Evolutionary conservation across 2,113 vertebrate genomes (phyloP), one percentile per base, ranked within the genome.

Genomic region (Cariama cristata): DNA sequence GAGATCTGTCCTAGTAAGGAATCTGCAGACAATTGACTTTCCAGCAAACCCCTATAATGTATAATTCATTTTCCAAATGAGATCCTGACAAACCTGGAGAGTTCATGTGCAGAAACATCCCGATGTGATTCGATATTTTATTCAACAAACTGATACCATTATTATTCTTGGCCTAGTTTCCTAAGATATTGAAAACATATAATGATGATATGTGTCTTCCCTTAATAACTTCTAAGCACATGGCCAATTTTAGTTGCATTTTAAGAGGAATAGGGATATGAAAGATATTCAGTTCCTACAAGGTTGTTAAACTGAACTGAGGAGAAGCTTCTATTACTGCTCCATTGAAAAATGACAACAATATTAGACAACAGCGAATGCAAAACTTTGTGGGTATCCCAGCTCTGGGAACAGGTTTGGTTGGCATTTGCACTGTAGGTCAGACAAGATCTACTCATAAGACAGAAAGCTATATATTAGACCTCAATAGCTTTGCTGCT

Each of bases 41-140:
- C 80, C 28, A 42, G 58, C 0, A 0, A 95, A 79, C 49, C 17
- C 38, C 50, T 85, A 55, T 45, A 82, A 94, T 82, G 55, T 73
- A 88, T 90, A 93, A 93, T 91, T 91, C 71, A 86, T 94, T 90
- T 82, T 73, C 42, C 74, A 93, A 62, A 50, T 28, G 30, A 85
- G 27, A 85, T 60, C 66, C 81, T 91, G 66, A 81, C 74, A 97
- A 56, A 94, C 30, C 66, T 64, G 69, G 11, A 89, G 66, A 87
- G n/a, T 72, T 64, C 26, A 3, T 68, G 64, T 45, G 80, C 71
- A 93, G 74, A 84, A 87, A 40, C 27, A 75, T 79, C 81, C 69
- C 75, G 62, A 93, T 60, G 47, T 22, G 49, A 84, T 89, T 85
- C 55, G 42, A 44, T 47, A 90, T 87, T 86, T 94, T 91, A 91